These are phyloP conservation scores for Orthonyx spaldingii DNA, from an alignment of 2,113 vertebrate genomes.

Conservation along the genomic window DNA sequence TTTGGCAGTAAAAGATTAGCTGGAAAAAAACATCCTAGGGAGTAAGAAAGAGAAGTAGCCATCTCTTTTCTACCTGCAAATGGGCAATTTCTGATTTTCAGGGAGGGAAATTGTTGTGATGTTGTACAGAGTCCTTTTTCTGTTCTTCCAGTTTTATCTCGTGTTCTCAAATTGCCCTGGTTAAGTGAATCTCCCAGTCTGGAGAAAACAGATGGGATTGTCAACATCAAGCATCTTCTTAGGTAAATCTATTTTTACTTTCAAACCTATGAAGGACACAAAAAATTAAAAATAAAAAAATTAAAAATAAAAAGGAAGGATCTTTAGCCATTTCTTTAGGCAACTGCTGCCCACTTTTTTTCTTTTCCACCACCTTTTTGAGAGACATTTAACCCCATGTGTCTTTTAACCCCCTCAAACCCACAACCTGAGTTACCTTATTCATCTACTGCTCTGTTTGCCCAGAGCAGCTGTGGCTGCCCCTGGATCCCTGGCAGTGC, in stretches of 20 bases:
- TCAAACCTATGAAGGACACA: neutral
- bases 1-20: neutral
- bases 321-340: neutral
- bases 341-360: neutral
- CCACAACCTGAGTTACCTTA: neutral
- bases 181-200: neutral
- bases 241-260: neutral
- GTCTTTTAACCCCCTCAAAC: neutral
- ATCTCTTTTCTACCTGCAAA: neutral
- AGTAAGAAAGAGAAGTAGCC: neutral
- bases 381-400: fast-evolving
- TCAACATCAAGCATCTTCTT: neutral
- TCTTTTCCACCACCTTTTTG: neutral
- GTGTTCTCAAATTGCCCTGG: neutral
- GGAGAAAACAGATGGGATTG: neutral
- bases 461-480: neutral
- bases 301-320: neutral
- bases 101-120: neutral
- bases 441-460: fast-evolving
- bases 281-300: fast-evolving
- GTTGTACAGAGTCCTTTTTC: neutral
- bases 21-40: neutral
- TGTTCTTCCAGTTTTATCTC: neutral
- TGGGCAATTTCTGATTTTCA: neutral
- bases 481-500: neutral